Conservation (phyloP, 2,113 vertebrate species). For the Corythornis vintsioides region DNA sequence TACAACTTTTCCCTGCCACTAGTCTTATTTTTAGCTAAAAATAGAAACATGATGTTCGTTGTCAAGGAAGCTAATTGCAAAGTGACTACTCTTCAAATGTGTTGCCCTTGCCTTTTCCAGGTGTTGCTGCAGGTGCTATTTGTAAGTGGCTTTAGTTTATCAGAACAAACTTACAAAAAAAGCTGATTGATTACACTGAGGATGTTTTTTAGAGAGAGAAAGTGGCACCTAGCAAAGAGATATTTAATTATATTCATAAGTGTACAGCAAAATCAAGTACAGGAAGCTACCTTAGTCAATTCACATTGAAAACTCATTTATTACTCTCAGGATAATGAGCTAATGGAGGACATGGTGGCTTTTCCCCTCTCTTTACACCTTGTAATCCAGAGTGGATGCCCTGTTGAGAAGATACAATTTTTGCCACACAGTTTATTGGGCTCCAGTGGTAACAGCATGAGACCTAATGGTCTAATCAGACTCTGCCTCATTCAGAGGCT, state of each 20-base stretch:
- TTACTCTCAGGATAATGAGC: not conserved
- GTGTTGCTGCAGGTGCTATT: slow-evolving; percentile 12
- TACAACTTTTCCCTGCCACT: not conserved
- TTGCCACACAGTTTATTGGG: not conserved
- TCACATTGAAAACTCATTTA: not conserved
- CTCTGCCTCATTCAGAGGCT: not conserved
- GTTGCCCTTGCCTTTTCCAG: not conserved
- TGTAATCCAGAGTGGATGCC: not conserved
- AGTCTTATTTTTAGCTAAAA: not conserved
- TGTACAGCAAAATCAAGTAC: not conserved
- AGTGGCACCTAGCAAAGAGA: not conserved
- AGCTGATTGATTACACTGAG: not conserved
- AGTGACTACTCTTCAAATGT: not conserved
- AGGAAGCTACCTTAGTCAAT: not conserved
- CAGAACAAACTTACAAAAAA: not conserved
- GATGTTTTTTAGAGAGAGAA: not conserved
- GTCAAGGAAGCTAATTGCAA: not conserved
- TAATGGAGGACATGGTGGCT: not conserved
- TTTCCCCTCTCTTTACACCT: not conserved
- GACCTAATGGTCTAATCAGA: not conserved
- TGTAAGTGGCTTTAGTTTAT: not conserved
- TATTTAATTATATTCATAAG: not conserved
- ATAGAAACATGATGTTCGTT: not conserved
- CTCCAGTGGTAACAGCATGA: not conserved
- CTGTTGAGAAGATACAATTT: not conserved